phyloP scores from a whole-genome alignment of 2,113 vertebrate genomes.

The Thunnus thynnus region DNA sequence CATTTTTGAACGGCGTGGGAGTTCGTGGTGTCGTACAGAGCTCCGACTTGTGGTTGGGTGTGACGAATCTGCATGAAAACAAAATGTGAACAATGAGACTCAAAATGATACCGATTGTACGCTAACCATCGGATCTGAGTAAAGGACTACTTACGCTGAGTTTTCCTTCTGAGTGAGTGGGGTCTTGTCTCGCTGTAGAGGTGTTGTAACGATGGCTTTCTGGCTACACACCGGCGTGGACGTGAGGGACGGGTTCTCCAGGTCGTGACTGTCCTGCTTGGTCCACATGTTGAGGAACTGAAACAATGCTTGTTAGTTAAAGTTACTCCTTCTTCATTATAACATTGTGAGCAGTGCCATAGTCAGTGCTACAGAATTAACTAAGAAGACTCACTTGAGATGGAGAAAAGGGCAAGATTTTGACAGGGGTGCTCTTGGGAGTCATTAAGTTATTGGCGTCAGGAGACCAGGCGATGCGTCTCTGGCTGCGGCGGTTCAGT shows the following conservation, averaged over 20 bases:
- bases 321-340: neutral
- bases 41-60: slow-evolving; percentile 94
- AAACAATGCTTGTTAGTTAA: slow-evolving; percentile 24
- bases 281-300: slow-evolving; percentile 99
- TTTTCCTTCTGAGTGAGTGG: slow-evolving; percentile 93
- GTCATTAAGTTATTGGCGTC: slow-evolving; percentile 92
- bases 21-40: slow-evolving; percentile 92
- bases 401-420: slow-evolving; percentile 95
- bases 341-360: too few species aligned
- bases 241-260: slow-evolving; percentile 96
- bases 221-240: slow-evolving; percentile 98
- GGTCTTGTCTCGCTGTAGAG: slow-evolving; percentile 96
- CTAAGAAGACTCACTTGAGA: slow-evolving; percentile 88
- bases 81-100: neutral
- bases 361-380: accelerated
- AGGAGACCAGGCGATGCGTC: slow-evolving; percentile 90
- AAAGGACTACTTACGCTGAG: slow-evolving; percentile 84
- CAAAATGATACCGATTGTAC: neutral
- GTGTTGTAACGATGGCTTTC: slow-evolving; percentile 94
- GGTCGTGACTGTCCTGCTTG: slow-evolving; percentile 93
- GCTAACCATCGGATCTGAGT: neutral
- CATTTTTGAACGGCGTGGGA: slow-evolving; percentile 97
- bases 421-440: slow-evolving; percentile 96
- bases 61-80: slow-evolving; percentile 89
- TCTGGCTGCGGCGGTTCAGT: slow-evolving; percentile 90